These are phyloP conservation scores for Cisticola juncidis DNA, from an alignment of 2,113 vertebrate genomes.

Conservation along the genomic window DNA sequence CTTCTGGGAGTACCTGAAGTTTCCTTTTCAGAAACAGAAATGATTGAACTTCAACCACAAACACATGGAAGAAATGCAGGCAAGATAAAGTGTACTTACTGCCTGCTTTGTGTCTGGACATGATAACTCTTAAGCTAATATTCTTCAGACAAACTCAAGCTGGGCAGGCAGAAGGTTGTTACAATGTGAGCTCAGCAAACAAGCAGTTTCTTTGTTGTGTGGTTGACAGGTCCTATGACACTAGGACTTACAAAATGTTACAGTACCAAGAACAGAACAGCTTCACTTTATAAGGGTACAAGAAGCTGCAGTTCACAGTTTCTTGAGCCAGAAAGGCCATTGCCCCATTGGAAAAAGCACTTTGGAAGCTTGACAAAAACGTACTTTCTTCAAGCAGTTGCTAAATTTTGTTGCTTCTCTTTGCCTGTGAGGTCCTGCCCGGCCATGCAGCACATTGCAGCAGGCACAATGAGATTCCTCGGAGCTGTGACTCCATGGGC, in stretches of 20 bases:
- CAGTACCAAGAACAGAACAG: background rate
- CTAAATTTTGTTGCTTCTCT: background rate
- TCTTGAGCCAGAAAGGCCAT: background rate
- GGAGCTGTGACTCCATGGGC: background rate
- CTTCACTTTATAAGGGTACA: background rate
- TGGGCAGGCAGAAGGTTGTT: background rate
- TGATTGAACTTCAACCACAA: slow-evolving; percentile 2
- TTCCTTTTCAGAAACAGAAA: background rate
- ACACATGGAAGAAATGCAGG: background rate
- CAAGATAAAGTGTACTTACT: background rate
- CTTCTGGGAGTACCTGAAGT: background rate
- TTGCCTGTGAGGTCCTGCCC: background rate
- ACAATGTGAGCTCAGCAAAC: background rate
- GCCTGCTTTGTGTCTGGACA: background rate
- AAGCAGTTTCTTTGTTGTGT: background rate
- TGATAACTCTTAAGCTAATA: background rate
- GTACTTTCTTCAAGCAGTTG: background rate
- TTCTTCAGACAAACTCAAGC: background rate
- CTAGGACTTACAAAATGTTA: background rate
- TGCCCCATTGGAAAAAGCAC: background rate
- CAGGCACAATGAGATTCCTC: background rate
- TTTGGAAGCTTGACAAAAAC: background rate
- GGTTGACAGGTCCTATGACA: background rate
- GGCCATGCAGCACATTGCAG: background rate
- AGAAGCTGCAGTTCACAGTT: background rate